Conservation (phyloP, 2,797 vertebrate species). For the Craterocephalus amniculus region DNA sequence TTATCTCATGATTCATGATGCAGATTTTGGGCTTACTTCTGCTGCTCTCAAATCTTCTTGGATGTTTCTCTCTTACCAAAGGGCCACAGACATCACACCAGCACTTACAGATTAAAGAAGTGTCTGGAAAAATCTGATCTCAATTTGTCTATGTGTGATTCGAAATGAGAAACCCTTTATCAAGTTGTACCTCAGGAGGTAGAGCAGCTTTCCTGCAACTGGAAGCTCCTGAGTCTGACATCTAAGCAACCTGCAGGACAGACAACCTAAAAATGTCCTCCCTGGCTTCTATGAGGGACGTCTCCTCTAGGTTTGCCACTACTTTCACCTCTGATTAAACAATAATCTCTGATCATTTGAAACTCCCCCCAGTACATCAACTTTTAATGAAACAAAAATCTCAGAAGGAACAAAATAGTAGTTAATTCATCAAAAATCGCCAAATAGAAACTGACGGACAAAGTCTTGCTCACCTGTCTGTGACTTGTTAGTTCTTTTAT, state of each 20-base stretch:
- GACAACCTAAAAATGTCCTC: background rate
- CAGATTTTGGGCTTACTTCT: too few relatives aligned
- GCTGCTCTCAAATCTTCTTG: too few relatives aligned
- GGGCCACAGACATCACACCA: too few relatives aligned
- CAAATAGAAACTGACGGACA: background rate
- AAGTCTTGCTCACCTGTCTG: conserved; percentile 16
- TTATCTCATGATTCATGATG: too few relatives aligned
- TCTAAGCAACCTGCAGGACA: background rate
- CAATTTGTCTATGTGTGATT: too few relatives aligned
- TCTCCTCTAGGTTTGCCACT: background rate
- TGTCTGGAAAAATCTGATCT: too few relatives aligned
- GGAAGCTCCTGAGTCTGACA: background rate
- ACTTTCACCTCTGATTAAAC: background rate
- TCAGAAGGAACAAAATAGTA: background rate
- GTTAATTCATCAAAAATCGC: background rate
- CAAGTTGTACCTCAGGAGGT: background rate
- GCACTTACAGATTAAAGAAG: too few relatives aligned
- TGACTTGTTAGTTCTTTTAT: conserved; percentile 24
- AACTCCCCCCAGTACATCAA: background rate
- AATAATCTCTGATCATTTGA: background rate
- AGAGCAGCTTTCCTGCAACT: background rate
- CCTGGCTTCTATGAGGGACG: too few relatives aligned
- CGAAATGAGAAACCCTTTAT: background rate
- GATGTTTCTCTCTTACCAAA: too few relatives aligned
- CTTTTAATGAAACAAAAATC: background rate